A percentile compares a stretch with the other conserved stretches of the same genome.
Conservation (phyloP, 92 coral and sea anemone species). For the Anthopleura xanthogrammica region DNA sequence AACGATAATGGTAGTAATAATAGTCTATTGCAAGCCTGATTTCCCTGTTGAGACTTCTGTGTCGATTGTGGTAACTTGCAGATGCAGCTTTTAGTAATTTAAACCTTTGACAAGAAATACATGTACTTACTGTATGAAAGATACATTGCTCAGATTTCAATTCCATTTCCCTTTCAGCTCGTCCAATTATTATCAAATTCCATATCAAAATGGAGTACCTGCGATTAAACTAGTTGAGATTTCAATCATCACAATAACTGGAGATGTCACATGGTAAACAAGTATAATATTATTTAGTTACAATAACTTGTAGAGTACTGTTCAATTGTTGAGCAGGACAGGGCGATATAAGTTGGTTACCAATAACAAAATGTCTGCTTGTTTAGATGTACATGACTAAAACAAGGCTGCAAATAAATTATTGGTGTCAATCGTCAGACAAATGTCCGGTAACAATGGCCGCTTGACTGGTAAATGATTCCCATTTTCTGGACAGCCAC, state of each 20-base stretch:
- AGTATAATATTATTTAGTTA: neutral
- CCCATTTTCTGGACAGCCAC: no score
- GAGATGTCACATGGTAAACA: constrained; percentile 84
- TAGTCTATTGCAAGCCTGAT: no score
- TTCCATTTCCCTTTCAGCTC: neutral
- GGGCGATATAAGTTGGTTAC: no score
- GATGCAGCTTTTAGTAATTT: no score
- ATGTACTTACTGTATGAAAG: neutral
- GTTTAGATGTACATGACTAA: no score
- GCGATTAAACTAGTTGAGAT: constrained; percentile 80
- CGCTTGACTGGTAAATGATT: no score
- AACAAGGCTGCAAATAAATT: no score
- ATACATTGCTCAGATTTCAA: neutral
- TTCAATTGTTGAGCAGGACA: no score
- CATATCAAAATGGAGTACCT: constrained; percentile 65
- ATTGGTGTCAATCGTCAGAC: no score
- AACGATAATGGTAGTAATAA: no score
- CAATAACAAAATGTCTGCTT: no score
- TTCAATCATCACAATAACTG: constrained; percentile 65
- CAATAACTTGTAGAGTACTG: neutral
- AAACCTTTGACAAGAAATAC: neutral
- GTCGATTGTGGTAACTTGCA: neutral
- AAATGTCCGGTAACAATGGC: no score
- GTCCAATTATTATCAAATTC: constrained; percentile 21
- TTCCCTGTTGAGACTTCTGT: neutral